These are phyloP conservation scores for Actias luna DNA, from an alignment of 2,888 invertebrate species.

Conservation along the genomic window DNA sequence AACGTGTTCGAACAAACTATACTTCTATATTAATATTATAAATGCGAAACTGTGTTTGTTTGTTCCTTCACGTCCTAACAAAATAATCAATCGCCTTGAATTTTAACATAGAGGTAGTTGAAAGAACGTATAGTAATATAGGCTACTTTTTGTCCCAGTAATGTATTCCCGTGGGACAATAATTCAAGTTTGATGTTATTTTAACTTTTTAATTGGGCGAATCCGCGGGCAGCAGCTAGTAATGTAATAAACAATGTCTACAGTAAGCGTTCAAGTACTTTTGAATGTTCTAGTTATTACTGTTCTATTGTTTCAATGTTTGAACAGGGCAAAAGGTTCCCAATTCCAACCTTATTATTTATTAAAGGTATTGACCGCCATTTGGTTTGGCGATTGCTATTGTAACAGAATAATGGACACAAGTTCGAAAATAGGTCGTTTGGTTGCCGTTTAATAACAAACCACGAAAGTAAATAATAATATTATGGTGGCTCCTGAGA, in stretches of 20 bases:
- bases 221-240: no score
- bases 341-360: slow-evolving; percentile 40
- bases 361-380: slow-evolving; percentile 43
- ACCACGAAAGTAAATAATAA: slow-evolving; percentile 23
- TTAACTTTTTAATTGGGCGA: no score
- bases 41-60: no score
- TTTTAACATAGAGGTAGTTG: no score
- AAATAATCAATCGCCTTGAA: no score
- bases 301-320: slow-evolving; percentile 37
- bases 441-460: slow-evolving; percentile 31
- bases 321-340: slow-evolving; percentile 38
- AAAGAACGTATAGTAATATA: no score
- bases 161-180: no score
- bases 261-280: slow-evolving; percentile 27
- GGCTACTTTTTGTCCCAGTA: no score
- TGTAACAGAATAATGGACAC: slow-evolving; percentile 42
- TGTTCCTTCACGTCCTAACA: no score
- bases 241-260: slow-evolving; percentile 23
- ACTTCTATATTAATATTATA: no score
- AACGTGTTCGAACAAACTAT: no score
- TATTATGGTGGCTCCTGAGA: slow-evolving; percentile 10
- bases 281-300: slow-evolving; percentile 34
- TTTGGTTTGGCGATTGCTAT: slow-evolving; percentile 38
- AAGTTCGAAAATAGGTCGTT: slow-evolving; percentile 36
- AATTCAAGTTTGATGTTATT: no score